Conservation (phyloP, 1,140 invertebrate species). For the Chelonus insularis region DNA sequence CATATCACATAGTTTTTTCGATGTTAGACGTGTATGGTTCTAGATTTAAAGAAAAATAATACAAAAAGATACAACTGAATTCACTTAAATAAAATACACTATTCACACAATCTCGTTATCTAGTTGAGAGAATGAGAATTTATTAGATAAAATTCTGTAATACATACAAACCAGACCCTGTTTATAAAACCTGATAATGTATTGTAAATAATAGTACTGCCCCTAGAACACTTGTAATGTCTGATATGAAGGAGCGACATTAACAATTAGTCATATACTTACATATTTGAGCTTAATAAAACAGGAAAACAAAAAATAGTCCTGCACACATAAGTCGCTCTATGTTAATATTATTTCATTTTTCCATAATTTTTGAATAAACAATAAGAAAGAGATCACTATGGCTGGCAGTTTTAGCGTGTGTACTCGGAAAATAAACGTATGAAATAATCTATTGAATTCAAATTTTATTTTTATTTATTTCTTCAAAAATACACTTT, state of each 20-base stretch:
- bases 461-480: constrained; percentile 30
- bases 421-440: constrained; percentile 46
- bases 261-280: constrained; percentile 16
- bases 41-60: constrained; percentile 43
- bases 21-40: constrained; percentile 59
- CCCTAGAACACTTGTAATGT: constrained; percentile 49
- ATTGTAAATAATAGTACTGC: constrained; percentile 59
- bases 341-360: neutral
- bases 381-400: constrained; percentile 11
- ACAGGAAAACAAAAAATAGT: neutral
- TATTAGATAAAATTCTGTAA: constrained; percentile 59
- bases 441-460: constrained; percentile 35
- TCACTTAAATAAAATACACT: neutral
- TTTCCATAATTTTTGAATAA: constrained; percentile 9
- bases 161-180: no score
- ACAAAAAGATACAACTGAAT: constrained; percentile 6
- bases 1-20: constrained; percentile 59
- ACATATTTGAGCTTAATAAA: constrained; percentile 25
- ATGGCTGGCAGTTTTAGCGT: constrained; percentile 34
- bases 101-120: constrained; percentile 48
- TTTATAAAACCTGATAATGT: constrained; percentile 49
- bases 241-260: no score
- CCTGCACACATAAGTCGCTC: neutral
- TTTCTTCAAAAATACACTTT: neutral
- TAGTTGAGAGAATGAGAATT: constrained; percentile 55